Base-by-base conservation (phyloP, 2,113 vertebrate genomes). In the Prunella fulvescens region DNA sequence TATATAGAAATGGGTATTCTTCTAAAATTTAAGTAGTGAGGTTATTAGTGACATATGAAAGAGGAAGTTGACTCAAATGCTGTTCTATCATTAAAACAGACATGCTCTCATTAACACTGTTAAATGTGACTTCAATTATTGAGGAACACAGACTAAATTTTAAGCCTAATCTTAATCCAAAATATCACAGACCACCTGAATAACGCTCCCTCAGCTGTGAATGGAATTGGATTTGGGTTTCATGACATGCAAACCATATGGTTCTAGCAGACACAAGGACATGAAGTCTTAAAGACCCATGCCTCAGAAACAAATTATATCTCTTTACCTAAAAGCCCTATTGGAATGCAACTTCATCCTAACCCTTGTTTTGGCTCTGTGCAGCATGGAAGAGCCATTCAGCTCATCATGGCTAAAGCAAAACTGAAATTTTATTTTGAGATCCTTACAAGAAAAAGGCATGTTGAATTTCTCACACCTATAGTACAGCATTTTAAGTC, bases 181-280 rank as follows among this genome's bases (percentile, higher is more conserved):
- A 72, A 70, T 40, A 53, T 37, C 44, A 56, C 0, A 72, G n/a
- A n/a, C 17, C 13, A 56, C 24, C 11, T 11, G 9, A 79, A 31
- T 37, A 73, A 51, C 0, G 0, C 3, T 35, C 9, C 31, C 10
- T 53, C 22, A 44, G 22, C 44, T 53, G 31, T 44, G 11, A 51
- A 47, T 25, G 23, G 54, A 73, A 48, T 11, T 40, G 22, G 12
- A n/a, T 72, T 79, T 42, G 28, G 39, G 19, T 31, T 53, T 54
- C 3, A 25, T 26, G 2, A 5, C 5, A 11, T 3, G 2, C 6
- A 26, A 7, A 44, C 0, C 0, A 0, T 8, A 24, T 10, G 10
- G 33, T 53, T 37, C 22, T 4, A 62, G n/a, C 15, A 61, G 25
- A 40, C 11, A 37, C 1, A 3, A 69, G 31, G 29, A 86, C 11